phyloP scores from a whole-genome alignment of 2,797 vertebrate genomes.

The Ctenopoma multispine region DNA sequence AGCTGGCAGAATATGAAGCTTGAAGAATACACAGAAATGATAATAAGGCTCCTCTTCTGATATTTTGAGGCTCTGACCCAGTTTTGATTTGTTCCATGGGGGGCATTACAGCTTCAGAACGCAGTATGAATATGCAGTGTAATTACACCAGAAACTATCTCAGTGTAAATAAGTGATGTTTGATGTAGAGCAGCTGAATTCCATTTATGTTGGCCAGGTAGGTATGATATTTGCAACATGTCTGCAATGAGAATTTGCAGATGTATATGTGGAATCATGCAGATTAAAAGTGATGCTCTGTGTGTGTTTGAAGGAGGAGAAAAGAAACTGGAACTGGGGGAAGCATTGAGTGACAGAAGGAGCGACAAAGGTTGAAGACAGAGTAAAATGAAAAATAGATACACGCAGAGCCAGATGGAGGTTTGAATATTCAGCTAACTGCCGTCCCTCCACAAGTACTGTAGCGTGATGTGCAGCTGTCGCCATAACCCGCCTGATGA shows the following conservation, averaged over 20 bases:
- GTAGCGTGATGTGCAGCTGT: conserved; percentile 37
- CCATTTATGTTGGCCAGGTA: conserved; percentile 26
- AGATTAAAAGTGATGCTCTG: conserved; percentile 21
- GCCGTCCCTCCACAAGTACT: conserved; percentile 7
- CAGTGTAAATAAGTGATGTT: conserved; percentile 22
- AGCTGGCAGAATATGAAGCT: conserved; percentile 68
- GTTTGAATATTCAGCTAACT: conserved; percentile 52
- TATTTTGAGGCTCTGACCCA: conserved; percentile 81
- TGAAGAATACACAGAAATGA: conserved; percentile 67
- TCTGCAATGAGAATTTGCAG: conserved; percentile 15
- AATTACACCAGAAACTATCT: conserved; percentile 54
- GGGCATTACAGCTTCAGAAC: conserved; percentile 57
- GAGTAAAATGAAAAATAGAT: conserved; percentile 47
- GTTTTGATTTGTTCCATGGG: conserved; percentile 75
- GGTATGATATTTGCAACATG: conserved; percentile 15
- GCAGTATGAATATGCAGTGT: conserved; percentile 37
- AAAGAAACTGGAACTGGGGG: conserved; percentile 24
- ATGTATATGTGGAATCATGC: conserved; percentile 26
- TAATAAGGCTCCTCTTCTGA: conserved; percentile 74
- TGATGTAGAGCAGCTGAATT: conserved; percentile 31
- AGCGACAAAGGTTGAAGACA: conserved; percentile 29
- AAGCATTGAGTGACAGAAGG: conserved; percentile 25
- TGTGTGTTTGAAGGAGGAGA: conserved; percentile 27
- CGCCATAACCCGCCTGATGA: conserved; percentile 34
- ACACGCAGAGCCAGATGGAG: conserved; percentile 32